Evolutionary conservation across 1,140 invertebrate genomes (phyloP), one percentile per base, ranked within the genome.

Genomic region (Papilio machaon): DNA sequence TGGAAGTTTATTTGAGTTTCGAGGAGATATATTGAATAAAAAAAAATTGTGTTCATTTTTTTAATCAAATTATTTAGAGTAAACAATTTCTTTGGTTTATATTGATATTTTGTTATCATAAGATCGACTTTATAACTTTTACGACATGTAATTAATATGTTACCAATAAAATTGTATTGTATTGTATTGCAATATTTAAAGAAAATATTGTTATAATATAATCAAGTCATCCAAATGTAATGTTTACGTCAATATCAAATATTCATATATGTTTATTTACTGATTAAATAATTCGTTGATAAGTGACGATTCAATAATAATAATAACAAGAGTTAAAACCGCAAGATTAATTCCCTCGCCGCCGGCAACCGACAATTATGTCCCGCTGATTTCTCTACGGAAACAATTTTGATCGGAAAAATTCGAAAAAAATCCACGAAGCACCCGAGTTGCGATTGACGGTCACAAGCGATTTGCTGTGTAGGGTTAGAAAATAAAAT

Each of bases 281-380:
- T 38, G 13, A 0, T 70, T 49, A 1, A 38, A 38, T 38, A 11
- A 11, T 70, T 70, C 30, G 35, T 46, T 43, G n/a, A 46, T 73
- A 43, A 46, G 5, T 47, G 11, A 43, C n/a, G 46, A 49, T 47
- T 49, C 7, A 73, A 17, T 43, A 49, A 46, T 75, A 47, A 47
- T 47, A 75, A 75, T n/a, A n/a, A n/a, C 73, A 49, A 75, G 46
- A 75, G n/a, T 75, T 23, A 75, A 75, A 75, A 75, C n/a, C 19
- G 38, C 43, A 43, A 75, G 43, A 75, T 46, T 47, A 75, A 75
- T 75, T 75, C 73, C 73, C 73, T 30, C 19, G 60, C 60, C 46
- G 73, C n/a, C 6, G 46, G 73, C 46, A 43, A 75, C 73, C 46
- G 43, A 46, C 38, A 75, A 75, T 75, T 75, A 75, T 23, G 73